phyloP scores from a whole-genome alignment of 2,888 invertebrate species.

The Noctua janthe region DNA sequence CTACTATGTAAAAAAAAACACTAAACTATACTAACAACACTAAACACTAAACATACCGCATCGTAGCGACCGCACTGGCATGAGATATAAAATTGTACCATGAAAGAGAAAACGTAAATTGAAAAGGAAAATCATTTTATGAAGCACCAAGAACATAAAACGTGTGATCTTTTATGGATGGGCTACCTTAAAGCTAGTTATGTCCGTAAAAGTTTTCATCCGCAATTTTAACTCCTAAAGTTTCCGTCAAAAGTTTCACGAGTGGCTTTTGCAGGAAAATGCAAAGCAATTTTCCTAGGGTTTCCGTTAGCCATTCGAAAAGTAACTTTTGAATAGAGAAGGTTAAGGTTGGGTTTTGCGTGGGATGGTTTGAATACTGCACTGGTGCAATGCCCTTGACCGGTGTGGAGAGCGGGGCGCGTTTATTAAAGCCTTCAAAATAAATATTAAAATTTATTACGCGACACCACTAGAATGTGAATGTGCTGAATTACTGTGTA shows the following conservation, averaged over 20 bases:
- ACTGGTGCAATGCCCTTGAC: conserved; percentile 77
- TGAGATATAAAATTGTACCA: not conserved
- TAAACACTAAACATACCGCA: not conserved
- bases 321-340: conserved; percentile 1
- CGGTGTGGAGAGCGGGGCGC: conserved; percentile 67
- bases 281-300: conserved; percentile 54
- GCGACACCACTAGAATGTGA: conserved; percentile 40
- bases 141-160: conserved; percentile 37
- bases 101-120: conserved; percentile 16
- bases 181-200: conserved; percentile 47
- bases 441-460: conserved; percentile 76
- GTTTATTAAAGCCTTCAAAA: conserved; percentile 70
- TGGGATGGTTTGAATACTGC: conserved; percentile 62
- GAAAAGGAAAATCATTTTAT: conserved; percentile 16
- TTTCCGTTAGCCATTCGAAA: conserved; percentile 26
- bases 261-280: conserved; percentile 62
- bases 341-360: conserved; percentile 63
- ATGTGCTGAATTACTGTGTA: conserved; percentile 42
- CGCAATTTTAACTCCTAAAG: conserved; percentile 59
- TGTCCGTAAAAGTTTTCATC: conserved; percentile 53
- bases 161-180: conserved; percentile 44
- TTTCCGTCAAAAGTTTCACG: conserved; percentile 56
- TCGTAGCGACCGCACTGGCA: not conserved
- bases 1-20: no score
- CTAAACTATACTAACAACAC: no score